Conservation (phyloP, 64 coral and sea anemone genomes). For the Pocillopora verrucosa region DNA sequence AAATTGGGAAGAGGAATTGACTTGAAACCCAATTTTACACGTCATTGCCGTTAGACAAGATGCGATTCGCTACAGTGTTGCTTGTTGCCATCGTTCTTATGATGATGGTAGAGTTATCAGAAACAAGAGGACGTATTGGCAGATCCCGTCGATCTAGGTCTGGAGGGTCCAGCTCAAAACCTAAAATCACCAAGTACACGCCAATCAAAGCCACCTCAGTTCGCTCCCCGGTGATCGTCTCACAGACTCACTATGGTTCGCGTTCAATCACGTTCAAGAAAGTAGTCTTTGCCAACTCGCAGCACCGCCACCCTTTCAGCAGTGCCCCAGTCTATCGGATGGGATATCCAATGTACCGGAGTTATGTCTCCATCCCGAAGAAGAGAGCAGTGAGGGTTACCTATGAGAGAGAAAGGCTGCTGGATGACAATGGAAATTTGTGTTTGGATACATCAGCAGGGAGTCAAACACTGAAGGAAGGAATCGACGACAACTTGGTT, state of each 20-base stretch:
- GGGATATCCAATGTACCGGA: not conserved
- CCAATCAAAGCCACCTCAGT: not conserved
- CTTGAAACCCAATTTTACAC: too few species aligned
- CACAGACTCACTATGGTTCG: not conserved
- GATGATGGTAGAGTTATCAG: not conserved
- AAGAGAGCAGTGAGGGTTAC: not conserved
- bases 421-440: not conserved
- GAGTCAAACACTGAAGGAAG: not conserved
- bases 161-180: too few species aligned
- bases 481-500: not conserved
- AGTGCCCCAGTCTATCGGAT: not conserved
- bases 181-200: too few species aligned
- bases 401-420: not conserved
- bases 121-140: not conserved
- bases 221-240: not conserved
- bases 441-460: not conserved
- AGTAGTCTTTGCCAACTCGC: not conserved
- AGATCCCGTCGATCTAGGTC: too few species aligned
- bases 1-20: too few species aligned
- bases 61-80: not conserved
- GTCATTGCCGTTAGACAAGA: not conserved
- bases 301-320: not conserved
- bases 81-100: not conserved
- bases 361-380: not conserved
- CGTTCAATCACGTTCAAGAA: not conserved